Evolutionary conservation across 2,888 invertebrate species (phyloP).

Genomic region (Lithophane semibrunnea): DNA sequence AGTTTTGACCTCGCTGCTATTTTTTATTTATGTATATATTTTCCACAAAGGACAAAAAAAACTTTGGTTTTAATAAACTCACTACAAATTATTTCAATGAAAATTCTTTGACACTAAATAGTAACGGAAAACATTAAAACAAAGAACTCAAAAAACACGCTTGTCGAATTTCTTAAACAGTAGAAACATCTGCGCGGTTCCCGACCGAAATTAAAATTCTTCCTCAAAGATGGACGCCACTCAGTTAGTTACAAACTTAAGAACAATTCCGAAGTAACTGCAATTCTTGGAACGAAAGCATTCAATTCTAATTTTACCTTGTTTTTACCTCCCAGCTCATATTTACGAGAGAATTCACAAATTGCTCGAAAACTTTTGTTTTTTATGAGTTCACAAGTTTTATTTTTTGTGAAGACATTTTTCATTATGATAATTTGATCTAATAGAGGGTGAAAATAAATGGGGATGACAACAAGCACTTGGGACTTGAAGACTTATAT

Average conservation of each 20-base stretch:
- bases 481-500: background rate
- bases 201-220: slow-evolving; percentile 44
- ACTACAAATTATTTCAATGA: background rate
- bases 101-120: slow-evolving; percentile 16
- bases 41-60: background rate
- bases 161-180: slow-evolving; percentile 19
- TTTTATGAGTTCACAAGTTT: slow-evolving; percentile 58
- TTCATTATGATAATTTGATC: slow-evolving; percentile 59
- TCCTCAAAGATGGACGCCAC: slow-evolving; percentile 36
- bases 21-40: no score
- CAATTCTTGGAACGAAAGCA: slow-evolving; percentile 56
- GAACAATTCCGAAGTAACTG: slow-evolving; percentile 60
- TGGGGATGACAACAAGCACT: slow-evolving; percentile 10
- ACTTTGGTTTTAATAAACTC: background rate
- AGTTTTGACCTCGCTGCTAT: no score
- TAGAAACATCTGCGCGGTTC: slow-evolving; percentile 41
- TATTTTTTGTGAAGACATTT: slow-evolving; percentile 59
- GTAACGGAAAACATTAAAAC: slow-evolving; percentile 13
- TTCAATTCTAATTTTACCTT: slow-evolving; percentile 70
- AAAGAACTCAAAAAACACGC: slow-evolving; percentile 20
- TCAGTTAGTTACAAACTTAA: slow-evolving; percentile 55
- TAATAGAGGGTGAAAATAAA: slow-evolving; percentile 37
- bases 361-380: slow-evolving; percentile 64
- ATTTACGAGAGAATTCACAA: slow-evolving; percentile 66
- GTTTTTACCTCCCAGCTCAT: slow-evolving; percentile 63